Base-by-base conservation (phyloP, 2,888 invertebrate species). In the Ptycholaimellus sp. region DNA sequence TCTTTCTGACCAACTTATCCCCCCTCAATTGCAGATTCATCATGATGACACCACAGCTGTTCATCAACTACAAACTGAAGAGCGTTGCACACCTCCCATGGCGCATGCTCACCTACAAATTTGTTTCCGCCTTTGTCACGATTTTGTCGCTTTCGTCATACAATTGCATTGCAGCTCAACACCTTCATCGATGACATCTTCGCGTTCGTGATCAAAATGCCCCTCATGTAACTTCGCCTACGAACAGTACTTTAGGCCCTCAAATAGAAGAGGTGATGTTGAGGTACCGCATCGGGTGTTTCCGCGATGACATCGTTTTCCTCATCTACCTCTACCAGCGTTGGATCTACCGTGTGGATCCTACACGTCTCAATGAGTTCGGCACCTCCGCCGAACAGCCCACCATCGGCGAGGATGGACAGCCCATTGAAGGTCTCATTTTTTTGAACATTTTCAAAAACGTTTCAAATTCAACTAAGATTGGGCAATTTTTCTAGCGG, bases 11-110 rank as follows among this genome's bases (percentile, higher is more conserved):
- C 42, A 99, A 96, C 62, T 93, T 96, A 37, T 99, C 87, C 62
- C 68, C 99, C 40, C 67, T 96, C 40, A 96, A 90, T 2, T 99
- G 99, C 60, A 69, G 96, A 42, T 96, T 96, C 60, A 99, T 99
- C 40, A 85, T 93, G 81, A 96, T 96, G 93, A 96, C 93, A n/a
- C 96, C 96, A 5, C 96, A 96, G 62, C 65, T 99, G 43, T 96
- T 96, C 59, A 99, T 96, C 50, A 99, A 99, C 66, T 96, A 99
- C 65, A 96, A 96, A 63, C 62, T 99, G 50, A 90, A 99, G 59
- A 93, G 90, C 16, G 93, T 96, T 2, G 96, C 96, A 9, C 96
- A 96, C 66, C 68, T 99, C 50, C 96, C 96, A 3, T 99, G 96
- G 96, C 71, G 96, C 42, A 96, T 96, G 93, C 73, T 96, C 72